Evolutionary conservation across 2,888 invertebrate species (phyloP), one percentile per base, ranked within the genome.

Genomic region (Alviniconcha strummeri): DNA sequence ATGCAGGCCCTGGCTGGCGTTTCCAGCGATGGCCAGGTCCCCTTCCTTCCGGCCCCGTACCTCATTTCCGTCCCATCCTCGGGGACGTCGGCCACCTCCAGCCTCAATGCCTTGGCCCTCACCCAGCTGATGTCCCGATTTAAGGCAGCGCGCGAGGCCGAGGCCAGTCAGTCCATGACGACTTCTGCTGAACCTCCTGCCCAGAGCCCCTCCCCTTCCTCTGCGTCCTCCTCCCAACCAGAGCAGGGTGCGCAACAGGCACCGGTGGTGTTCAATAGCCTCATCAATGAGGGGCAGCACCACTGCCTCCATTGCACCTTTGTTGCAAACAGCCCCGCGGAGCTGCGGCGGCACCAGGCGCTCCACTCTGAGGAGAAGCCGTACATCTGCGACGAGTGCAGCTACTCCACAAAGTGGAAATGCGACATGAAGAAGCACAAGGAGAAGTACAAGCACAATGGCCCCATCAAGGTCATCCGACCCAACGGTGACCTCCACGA

Each of bases 391-490:
- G 86, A 88, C 17, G 89, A 90, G 56, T 93, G 93, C 88, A 91
- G 91, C 11, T 93, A 93, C 86, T 90, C 92, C 76, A 91, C 92
- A 19, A 90, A 92, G 81, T 93, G 93, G 93, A 93, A 92, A 83
- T 92, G 92, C 86, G 93, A 93, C 85, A 86, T 93, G 71, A 93
- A 93, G 87, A 93, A 93, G 83, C 93, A 93, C 85, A 89, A 91
- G 84, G 89, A 89, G 80, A 91, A 91, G 13, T 93, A 93, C 86
- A 89, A 90, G 80, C 93, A 93, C 83, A 88, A 85, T 81, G 71
- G 64, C 57, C 74, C 71, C 64, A 52, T 74, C 75, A 74, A 72
- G 19, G 17, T n/a, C 57, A 15, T 52, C 77, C 56, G 69, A 9
- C 69, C 80, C 8, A n/a, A 52, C 7, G 69, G 9, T 15, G 56